Percentiles rank a stretch among this genome's conserved stretches.
phyloP scores from a whole-genome alignment of 2,797 vertebrate genomes.

The Pangasius mekongensis region DNA sequence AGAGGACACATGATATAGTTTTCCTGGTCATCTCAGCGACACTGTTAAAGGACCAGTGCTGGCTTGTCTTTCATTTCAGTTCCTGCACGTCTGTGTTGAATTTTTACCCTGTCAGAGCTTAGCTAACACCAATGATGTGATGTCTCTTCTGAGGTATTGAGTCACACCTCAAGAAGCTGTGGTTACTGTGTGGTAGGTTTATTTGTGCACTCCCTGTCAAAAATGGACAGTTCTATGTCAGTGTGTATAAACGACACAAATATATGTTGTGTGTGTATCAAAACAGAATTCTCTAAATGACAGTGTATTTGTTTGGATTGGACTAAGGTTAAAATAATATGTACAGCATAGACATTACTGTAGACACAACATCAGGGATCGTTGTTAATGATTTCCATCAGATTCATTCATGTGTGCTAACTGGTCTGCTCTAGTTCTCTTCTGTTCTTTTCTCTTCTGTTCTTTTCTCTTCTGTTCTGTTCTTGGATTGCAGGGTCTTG shows the following conservation, averaged over 20 bases:
- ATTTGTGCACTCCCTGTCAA: background rate
- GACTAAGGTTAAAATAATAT: background rate
- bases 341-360: background rate
- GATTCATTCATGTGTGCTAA: slow-evolving; percentile 36
- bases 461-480: background rate
- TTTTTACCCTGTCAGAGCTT: slow-evolving; percentile 15
- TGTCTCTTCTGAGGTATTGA: slow-evolving; percentile 37
- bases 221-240: background rate
- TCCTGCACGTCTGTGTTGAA: slow-evolving; percentile 17
- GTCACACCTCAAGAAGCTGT: slow-evolving; percentile 27
- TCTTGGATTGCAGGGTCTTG: slow-evolving; percentile 32
- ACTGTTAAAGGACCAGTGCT: background rate
- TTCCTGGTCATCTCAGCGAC: background rate
- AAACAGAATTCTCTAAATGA: slow-evolving; percentile 19
- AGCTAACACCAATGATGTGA: slow-evolving; percentile 39
- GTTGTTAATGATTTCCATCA: background rate
- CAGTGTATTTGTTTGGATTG: background rate
- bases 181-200: slow-evolving; percentile 23
- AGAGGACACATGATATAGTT: background rate
- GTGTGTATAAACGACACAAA: background rate
- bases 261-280: background rate
- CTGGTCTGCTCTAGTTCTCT: slow-evolving; percentile 33
- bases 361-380: background rate
- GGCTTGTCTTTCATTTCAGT: background rate
- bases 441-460: slow-evolving; percentile 8